Conservation (phyloP, 2,113 vertebrate species). For the Tautogolabrus adspersus region DNA sequence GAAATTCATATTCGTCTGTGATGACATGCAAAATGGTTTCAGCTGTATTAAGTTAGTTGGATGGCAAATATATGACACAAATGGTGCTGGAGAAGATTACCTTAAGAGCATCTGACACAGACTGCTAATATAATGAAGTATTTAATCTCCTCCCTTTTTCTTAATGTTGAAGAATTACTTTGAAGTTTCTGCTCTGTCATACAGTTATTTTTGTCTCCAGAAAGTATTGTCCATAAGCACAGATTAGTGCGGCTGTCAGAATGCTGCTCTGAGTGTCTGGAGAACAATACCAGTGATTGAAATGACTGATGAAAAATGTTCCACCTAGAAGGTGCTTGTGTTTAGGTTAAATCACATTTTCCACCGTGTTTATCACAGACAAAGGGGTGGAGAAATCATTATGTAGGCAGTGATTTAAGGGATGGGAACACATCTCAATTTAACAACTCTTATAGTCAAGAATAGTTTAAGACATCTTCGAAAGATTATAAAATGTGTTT, state of each 20-base stretch:
- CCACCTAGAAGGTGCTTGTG: conserved; percentile 29
- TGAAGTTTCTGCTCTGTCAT: conserved; percentile 3
- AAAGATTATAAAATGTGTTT: conserved; percentile 22
- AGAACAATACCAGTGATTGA: conserved; percentile 42
- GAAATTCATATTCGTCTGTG: neutral
- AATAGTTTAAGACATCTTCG: conserved; percentile 13
- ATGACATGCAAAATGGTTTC: neutral
- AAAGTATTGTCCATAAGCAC: neutral
- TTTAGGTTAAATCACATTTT: conserved; percentile 34
- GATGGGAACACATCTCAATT: conserved; percentile 31
- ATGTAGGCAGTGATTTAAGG: conserved; percentile 31
- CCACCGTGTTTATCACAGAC: conserved; percentile 13
- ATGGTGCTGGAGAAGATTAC: neutral
- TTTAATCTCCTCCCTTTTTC: neutral
- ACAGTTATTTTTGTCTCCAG: neutral
- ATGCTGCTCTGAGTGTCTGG: conserved; percentile 3
- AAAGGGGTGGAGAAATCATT: conserved; percentile 37
- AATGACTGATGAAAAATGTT: conserved; percentile 40
- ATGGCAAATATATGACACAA: neutral
- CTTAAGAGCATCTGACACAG: conserved; percentile 7
- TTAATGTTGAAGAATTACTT: conserved; percentile 12
- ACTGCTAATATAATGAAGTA: neutral
- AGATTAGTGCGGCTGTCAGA: neutral
- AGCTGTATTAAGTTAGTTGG: conserved; percentile 7
- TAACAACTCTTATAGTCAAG: conserved; percentile 3